These are phyloP conservation scores for Naso thynnoides DNA, from an alignment of 2,797 vertebrate species.

Conservation along the genomic window DNA sequence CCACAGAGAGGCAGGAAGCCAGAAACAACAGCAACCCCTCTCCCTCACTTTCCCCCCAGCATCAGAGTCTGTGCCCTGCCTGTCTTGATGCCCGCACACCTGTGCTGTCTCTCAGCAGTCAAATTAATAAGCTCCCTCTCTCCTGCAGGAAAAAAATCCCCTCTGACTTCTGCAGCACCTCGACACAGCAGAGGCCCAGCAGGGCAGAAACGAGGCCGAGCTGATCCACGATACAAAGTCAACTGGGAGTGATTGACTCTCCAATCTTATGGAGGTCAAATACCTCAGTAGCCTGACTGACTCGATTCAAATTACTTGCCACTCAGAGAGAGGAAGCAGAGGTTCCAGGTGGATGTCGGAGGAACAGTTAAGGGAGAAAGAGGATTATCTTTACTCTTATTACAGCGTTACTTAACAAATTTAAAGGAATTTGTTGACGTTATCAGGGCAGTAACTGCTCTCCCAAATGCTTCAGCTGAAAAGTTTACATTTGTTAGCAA, in stretches of 20 bases:
- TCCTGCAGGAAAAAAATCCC: conserved; percentile 47
- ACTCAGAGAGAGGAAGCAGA: conserved; percentile 36
- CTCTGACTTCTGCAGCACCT: conserved; percentile 26
- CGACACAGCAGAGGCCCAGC: conserved; percentile 26
- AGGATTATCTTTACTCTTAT: conserved; percentile 17
- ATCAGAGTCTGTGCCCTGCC: conserved; percentile 13
- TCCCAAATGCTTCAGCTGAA: neutral
- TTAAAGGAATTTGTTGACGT: neutral
- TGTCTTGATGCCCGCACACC: conserved; percentile 64
- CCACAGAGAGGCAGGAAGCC: conserved; percentile 28
- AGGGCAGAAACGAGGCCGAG: conserved; percentile 14
- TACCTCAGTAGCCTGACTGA: conserved; percentile 29
- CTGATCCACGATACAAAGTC: conserved; percentile 36
- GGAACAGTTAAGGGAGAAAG: neutral
- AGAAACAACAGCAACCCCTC: conserved; percentile 17
- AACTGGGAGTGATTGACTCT: conserved; percentile 47
- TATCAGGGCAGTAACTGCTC: neutral
- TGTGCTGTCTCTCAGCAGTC: conserved; percentile 71
- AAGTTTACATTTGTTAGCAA: neutral
- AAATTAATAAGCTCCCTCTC: conserved; percentile 53
- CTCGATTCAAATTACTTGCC: conserved; percentile 41
- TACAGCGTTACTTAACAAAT: conserved; percentile 26
- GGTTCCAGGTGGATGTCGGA: neutral
- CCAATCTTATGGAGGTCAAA: conserved; percentile 49
- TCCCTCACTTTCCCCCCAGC: neutral